A percentile compares a stretch with the other conserved stretches of the same genome.
Conservation (phyloP, 1,140 invertebrate genomes). For the Lepidotrigona ventralis region DNA sequence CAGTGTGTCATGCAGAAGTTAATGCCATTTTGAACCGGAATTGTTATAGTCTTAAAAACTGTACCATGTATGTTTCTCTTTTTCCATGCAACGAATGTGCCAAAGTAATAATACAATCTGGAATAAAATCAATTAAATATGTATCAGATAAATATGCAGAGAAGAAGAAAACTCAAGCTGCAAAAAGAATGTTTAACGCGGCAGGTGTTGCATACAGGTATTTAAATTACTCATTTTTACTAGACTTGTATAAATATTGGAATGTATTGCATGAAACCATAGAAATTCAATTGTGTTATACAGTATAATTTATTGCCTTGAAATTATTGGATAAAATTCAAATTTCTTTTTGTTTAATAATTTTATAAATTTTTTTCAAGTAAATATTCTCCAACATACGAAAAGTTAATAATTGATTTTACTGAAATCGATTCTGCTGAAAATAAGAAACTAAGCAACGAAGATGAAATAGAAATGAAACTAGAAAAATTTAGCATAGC, state of each 20-base stretch:
- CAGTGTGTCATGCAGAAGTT: slow-evolving; percentile 98
- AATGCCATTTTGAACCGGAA: slow-evolving; percentile 98
- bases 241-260: slow-evolving; percentile 6
- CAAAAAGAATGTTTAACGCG: slow-evolving; percentile 90
- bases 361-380: slow-evolving; percentile 58
- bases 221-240: slow-evolving; percentile 27
- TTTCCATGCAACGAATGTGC: slow-evolving; percentile 99
- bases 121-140: slow-evolving; percentile 90
- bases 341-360: neutral
- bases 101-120: slow-evolving; percentile 98
- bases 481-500: no score
- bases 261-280: neutral
- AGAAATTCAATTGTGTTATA: neutral
- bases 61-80: slow-evolving; percentile 91
- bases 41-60: slow-evolving; percentile 86
- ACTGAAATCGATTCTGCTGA: slow-evolving; percentile 71
- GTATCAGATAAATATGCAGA: slow-evolving; percentile 89
- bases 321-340: neutral
- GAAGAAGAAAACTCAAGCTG: slow-evolving; percentile 85
- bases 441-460: slow-evolving; percentile 78
- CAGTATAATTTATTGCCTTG: neutral
- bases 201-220: slow-evolving; percentile 85
- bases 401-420: slow-evolving; percentile 87
- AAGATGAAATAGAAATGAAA: slow-evolving; percentile 62
- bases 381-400: slow-evolving; percentile 83